Base-by-base conservation (phyloP, 2,113 vertebrate species). In the Dolichallabes microphthalmus region DNA sequence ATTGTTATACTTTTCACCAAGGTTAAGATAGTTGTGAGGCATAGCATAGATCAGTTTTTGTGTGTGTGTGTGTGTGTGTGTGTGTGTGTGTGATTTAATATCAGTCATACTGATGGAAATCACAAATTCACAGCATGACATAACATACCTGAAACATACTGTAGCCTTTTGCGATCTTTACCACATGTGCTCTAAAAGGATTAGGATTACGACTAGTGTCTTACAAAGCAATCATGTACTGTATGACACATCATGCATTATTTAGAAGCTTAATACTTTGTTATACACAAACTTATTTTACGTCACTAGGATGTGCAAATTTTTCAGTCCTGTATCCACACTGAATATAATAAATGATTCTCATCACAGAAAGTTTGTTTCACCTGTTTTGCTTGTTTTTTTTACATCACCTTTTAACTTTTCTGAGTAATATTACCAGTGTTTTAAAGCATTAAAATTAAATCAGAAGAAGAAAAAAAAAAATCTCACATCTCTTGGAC, bases 191-290 rank as follows among this genome's bases (percentile, higher is more conserved):
- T 35, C 35, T 32, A 66, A 17, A 75, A 53, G 20, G 35, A 60
- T 80, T 88, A 71, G 60, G 39, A 39, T 50, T 82, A 53, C 8
- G 57, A 66, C 25, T 71, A 58, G 32, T 79, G 35, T 50, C 13
- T 85, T 60, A 77, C 12, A 50, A 60, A 66, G n/a, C 60, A 85
- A 19, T 52, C 32, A 55, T n/a, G 19, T 39, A 39, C 58, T n/a
- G 19, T 39, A 39, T 68, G 20, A 39, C 60, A 25, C 57, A 27
- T 15, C 61, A 50, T 30, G 52, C 53, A 27, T 1, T 27, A 30
- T 57, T 85, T 63, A 64, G 14, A 63, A 45, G n/a, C 39, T 52
- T 76, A 68, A 45, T 32, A 75, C 15, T 61, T 60, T 35, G 19
- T 80, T 30, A 85, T 60, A 35, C 55, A 78, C 17, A 17, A 19